Conservation (phyloP, 1,140 invertebrate species). For the Stegodyphus mimosarum region DNA sequence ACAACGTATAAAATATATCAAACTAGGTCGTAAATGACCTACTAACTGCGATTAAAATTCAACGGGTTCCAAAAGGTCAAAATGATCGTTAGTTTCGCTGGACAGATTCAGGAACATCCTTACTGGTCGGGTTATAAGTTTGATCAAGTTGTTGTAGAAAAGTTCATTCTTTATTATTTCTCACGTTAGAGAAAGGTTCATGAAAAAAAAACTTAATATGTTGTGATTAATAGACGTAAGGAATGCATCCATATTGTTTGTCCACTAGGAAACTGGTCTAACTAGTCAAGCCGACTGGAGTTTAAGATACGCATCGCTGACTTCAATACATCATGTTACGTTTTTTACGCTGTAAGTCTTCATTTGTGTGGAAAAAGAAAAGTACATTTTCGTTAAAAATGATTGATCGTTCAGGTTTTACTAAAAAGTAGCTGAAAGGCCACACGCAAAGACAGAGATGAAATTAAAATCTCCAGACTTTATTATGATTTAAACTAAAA, state of each 20-base stretch:
- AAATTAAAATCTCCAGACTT: too few species aligned
- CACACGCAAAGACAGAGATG: too few species aligned
- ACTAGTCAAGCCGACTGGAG: too few species aligned
- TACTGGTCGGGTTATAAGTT: background rate
- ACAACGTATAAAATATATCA: background rate
- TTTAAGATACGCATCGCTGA: too few species aligned
- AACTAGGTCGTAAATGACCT: background rate
- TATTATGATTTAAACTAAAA: too few species aligned
- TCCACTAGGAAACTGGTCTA: background rate
- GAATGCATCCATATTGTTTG: constrained; percentile 6
- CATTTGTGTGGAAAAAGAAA: too few species aligned
- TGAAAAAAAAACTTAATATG: background rate
- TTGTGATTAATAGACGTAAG: constrained; percentile 3
- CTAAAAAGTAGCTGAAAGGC: too few species aligned
- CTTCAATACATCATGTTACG: too few species aligned
- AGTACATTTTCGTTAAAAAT: too few species aligned
- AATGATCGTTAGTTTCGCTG: background rate
- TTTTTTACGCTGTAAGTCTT: too few species aligned
- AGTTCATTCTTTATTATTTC: too few species aligned
- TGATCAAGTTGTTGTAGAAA: background rate
- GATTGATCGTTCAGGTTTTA: too few species aligned
- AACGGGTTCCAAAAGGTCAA: constrained; percentile 8
- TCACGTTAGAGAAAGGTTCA: background rate
- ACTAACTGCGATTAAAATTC: constrained; percentile 15
- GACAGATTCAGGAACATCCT: constrained; percentile 7